A percentile compares a stretch with the other conserved stretches of the same genome.
These are phyloP conservation scores for Prionailurus bengalensis DNA, from an alignment of 2,113 vertebrate genomes.

Conservation along the genomic window DNA sequence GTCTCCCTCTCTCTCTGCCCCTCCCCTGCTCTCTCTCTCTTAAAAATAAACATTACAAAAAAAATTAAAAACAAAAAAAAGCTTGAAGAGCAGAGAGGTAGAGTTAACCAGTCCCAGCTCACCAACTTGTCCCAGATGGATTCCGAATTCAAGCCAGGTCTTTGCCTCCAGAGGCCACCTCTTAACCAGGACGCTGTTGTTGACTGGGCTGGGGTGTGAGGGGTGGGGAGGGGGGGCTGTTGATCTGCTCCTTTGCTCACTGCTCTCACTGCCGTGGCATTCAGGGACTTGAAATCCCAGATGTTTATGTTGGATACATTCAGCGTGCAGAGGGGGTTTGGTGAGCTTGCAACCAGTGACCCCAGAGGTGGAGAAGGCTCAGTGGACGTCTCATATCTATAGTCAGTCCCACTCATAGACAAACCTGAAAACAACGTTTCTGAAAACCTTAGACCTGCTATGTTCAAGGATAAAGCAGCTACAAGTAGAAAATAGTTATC, in stretches of 20 bases:
- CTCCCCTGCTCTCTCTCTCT: no score
- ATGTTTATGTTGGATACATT: background rate
- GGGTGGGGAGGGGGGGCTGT: fast-evolving
- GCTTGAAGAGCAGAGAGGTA: background rate
- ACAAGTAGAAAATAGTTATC: background rate
- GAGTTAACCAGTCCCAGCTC: no score
- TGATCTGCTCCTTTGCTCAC: background rate
- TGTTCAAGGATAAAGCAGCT: background rate
- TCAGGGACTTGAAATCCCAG: background rate
- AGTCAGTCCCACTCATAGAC: background rate
- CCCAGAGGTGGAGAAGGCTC: background rate
- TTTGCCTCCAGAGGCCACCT: background rate
- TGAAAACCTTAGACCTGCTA: background rate
- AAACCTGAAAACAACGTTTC: background rate
- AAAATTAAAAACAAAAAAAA: background rate
- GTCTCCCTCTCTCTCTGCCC: no score
- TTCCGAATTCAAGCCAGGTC: background rate
- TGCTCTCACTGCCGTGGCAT: background rate
- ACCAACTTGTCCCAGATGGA: background rate
- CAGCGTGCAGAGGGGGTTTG: background rate
- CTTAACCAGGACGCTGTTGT: background rate
- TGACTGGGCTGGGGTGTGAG: fast-evolving
- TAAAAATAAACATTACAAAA: no score
- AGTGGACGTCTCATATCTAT: fast-evolving
- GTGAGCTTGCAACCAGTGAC: background rate